A percentile compares a stretch with the other conserved stretches of the same genome.
Evolutionary conservation across 2,797 vertebrate species (phyloP).

Genomic region (Chelon auratus): DNA sequence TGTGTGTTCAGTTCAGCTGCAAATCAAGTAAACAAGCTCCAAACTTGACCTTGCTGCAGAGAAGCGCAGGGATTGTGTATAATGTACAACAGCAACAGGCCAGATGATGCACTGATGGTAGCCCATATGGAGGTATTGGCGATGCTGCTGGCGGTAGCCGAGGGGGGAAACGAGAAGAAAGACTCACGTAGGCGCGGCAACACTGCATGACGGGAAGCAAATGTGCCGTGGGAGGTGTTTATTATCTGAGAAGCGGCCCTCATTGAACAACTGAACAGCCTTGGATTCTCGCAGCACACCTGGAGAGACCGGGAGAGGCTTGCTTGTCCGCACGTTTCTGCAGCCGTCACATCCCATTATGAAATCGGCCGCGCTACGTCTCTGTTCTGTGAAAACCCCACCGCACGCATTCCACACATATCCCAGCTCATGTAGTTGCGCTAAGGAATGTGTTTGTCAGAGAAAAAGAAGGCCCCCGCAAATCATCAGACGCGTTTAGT

Average conservation of each 20-base stretch:
- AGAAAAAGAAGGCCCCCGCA: slow-evolving; percentile 28
- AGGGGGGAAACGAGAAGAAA: slow-evolving; percentile 18
- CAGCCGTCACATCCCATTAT: slow-evolving; percentile 55
- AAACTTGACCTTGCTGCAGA: slow-evolving; percentile 63
- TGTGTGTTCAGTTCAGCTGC: slow-evolving; percentile 35
- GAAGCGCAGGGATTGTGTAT: slow-evolving; percentile 53
- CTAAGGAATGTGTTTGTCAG: slow-evolving; percentile 39
- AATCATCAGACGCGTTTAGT: slow-evolving; percentile 47
- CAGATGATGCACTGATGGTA: slow-evolving; percentile 38
- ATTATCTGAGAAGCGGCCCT: slow-evolving; percentile 30
- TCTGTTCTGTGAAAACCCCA: slow-evolving; percentile 51
- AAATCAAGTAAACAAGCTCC: slow-evolving; percentile 46
- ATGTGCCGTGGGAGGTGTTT: slow-evolving; percentile 27
- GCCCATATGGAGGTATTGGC: slow-evolving; percentile 40
- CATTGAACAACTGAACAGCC: slow-evolving; percentile 30
- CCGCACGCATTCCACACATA: slow-evolving; percentile 45
- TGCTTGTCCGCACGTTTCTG: slow-evolving; percentile 15
- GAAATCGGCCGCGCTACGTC: slow-evolving; percentile 39
- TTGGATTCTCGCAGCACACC: slow-evolving; percentile 2
- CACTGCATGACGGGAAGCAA: slow-evolving; percentile 25
- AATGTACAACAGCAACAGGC: slow-evolving; percentile 44
- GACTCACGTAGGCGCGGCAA: slow-evolving; percentile 14
- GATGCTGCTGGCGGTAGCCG: slow-evolving; percentile 8
- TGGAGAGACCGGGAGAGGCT: background rate
- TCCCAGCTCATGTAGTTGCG: slow-evolving; percentile 36